These are phyloP conservation scores for Cheilosia variabilis DNA, from an alignment of 2,888 invertebrate genomes.

Conservation along the genomic window DNA sequence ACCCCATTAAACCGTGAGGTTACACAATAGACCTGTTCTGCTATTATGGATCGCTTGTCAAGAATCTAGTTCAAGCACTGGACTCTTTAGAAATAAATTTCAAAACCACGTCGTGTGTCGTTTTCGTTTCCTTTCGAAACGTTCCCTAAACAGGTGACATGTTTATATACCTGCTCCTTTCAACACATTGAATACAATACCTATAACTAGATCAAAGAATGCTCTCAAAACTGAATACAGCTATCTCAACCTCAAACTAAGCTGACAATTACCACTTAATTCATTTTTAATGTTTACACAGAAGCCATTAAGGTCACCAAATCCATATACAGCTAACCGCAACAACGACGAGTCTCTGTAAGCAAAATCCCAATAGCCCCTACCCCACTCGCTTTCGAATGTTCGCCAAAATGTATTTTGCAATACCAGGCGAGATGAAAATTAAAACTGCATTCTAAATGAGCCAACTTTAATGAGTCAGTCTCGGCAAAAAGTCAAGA, in stretches of 20 bases:
- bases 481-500: background rate
- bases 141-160: background rate
- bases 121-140: background rate
- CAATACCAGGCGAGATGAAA: background rate
- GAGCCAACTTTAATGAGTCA: slow-evolving; percentile 13
- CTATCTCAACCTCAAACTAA: slow-evolving; percentile 4
- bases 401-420: background rate
- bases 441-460: slow-evolving; percentile 12
- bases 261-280: slow-evolving; percentile 14
- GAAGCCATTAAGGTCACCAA: slow-evolving; percentile 51
- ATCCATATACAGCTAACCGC: background rate
- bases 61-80: no score
- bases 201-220: background rate
- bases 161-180: background rate
- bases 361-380: slow-evolving; percentile 1
- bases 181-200: background rate
- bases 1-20: no score
- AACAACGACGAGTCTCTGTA: background rate
- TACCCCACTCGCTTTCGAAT: slow-evolving; percentile 17
- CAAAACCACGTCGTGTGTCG: no score
- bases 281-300: slow-evolving; percentile 53
- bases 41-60: no score
- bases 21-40: no score
- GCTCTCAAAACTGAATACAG: background rate
- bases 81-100: no score